Evolutionary conservation across 2,888 invertebrate species (phyloP).

Genomic region (Amphipyra tragopoginis): DNA sequence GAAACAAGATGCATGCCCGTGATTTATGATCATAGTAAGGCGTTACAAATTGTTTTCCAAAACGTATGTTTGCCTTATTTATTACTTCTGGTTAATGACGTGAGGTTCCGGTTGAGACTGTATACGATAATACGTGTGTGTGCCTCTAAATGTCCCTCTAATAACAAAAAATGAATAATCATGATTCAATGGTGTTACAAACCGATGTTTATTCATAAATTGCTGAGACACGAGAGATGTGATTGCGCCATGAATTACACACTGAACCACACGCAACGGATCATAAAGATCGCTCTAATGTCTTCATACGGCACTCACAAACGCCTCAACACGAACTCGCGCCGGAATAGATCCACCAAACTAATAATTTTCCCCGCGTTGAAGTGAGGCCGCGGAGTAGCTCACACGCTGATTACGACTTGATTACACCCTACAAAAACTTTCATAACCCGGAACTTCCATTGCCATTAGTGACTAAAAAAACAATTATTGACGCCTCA

Average conservation of each 20-base stretch:
- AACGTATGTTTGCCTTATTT: slow-evolving; percentile 74
- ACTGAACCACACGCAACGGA: slow-evolving; percentile 81
- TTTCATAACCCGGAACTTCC: slow-evolving; percentile 87
- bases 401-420: slow-evolving; percentile 87
- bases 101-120: slow-evolving; percentile 45
- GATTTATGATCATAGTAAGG: slow-evolving; percentile 82
- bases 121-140: slow-evolving; percentile 43
- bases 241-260: slow-evolving; percentile 81
- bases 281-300: slow-evolving; percentile 85
- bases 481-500: slow-evolving; percentile 88
- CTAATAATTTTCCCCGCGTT: slow-evolving; percentile 81
- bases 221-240: slow-evolving; percentile 77
- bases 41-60: slow-evolving; percentile 85
- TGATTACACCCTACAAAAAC: slow-evolving; percentile 89
- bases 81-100: slow-evolving; percentile 68
- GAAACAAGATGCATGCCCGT: slow-evolving; percentile 82
- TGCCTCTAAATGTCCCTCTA: slow-evolving; percentile 42
- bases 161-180: slow-evolving; percentile 68
- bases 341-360: slow-evolving; percentile 77
- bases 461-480: slow-evolving; percentile 85
- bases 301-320: slow-evolving; percentile 82
- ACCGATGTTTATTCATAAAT: slow-evolving; percentile 75
- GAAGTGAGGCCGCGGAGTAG: slow-evolving; percentile 73
- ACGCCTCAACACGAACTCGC: slow-evolving; percentile 74
- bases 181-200: slow-evolving; percentile 68